Base-by-base conservation (phyloP, 2,113 vertebrate genomes). In the Apteryx mantelli region DNA sequence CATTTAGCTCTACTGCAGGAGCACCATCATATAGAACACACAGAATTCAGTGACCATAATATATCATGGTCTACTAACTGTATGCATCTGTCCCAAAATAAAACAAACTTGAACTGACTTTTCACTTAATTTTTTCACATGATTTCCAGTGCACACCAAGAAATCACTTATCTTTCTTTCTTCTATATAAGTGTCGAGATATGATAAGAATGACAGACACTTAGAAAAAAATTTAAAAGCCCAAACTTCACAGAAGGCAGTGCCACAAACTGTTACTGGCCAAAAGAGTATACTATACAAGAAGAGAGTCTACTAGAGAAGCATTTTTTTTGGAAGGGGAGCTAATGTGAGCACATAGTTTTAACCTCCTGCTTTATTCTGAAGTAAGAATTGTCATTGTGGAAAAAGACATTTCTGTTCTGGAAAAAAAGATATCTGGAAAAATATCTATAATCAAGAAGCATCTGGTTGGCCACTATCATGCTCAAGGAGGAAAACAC, bases 1-100 rank as follows among this genome's bases (percentile, higher is more conserved):
- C 78, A 92, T 89, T 97, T 89, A 91, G 76, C 30, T 95, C 61
- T 86, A 40, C 65, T 76, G 42, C 52, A 83, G 89, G 8, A 94
- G 46, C 52, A 94, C 34, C 11, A 64, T 65, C 65, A 40, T 48
- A 69, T 36, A 93, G 92, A 38, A 9, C 40, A 78, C 18, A 42
- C 24, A 55, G 70, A 83, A 83, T 86, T 83, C 60, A 82, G 26
- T 38, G 50, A 75, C 32, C 22, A 25, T 30, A 91, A 77, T 46
- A 42, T 32, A 77, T 69, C 48, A 80, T n/a, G 25, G 26, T 89
- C 66, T 22, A 40, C 25, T 30, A 74, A 30, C 18, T 48, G 24
- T 14, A 73, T 53, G 40, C 26, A 28, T 82, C 53, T 85, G 84
- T 80, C 44, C 44, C 48, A 89, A 63, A 53, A 86, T 64, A 78